Evolutionary conservation across 2,888 invertebrate genomes (phyloP).

Genomic region (Sesia apiformis): DNA sequence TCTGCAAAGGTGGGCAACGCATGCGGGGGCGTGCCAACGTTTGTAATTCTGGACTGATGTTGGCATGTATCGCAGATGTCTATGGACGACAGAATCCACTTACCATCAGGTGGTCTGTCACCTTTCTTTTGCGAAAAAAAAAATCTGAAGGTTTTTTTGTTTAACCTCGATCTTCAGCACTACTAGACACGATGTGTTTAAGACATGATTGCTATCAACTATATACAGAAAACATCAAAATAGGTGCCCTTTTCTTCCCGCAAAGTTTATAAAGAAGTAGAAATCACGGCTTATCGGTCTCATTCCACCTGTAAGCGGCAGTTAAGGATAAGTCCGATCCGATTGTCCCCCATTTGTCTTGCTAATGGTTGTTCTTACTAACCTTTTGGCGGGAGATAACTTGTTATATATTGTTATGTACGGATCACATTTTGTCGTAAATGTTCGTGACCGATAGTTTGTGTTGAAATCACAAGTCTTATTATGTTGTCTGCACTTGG

Average conservation of each 20-base stretch:
- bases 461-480: too few species aligned
- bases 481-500: too few species aligned
- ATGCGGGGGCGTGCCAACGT: too few species aligned
- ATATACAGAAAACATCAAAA: neutral
- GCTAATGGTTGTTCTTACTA: slow-evolving; percentile 11
- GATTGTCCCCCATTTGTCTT: slow-evolving; percentile 12
- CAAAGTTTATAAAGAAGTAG: neutral
- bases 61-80: too few species aligned
- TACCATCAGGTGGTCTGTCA: too few species aligned
- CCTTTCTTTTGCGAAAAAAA: neutral
- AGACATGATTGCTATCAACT: neutral
- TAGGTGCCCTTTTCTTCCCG: neutral
- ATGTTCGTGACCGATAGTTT: too few species aligned
- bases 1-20: too few species aligned
- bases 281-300: neutral
- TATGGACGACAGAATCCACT: too few species aligned
- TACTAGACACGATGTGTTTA: neutral
- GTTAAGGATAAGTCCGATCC: slow-evolving; percentile 9
- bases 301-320: slow-evolving; percentile 1
- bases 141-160: neutral
- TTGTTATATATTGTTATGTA: slow-evolving; percentile 2
- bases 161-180: neutral
- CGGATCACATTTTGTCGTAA: neutral
- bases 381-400: slow-evolving; percentile 8
- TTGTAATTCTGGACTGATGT: too few species aligned